phyloP scores from a whole-genome alignment of 1,140 invertebrate genomes.

The Drosophila novamexicana region DNA sequence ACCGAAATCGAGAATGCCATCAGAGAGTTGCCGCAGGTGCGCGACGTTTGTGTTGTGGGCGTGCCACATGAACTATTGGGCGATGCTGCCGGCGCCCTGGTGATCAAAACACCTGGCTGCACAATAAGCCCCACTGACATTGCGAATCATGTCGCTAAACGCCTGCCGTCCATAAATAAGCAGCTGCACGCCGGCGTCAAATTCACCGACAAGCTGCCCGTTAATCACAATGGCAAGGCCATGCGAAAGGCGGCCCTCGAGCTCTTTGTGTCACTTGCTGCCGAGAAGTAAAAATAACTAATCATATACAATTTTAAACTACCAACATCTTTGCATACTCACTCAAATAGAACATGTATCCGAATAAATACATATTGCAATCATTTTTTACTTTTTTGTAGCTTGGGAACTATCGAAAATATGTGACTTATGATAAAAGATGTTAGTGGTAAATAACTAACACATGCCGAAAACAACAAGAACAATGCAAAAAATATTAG shows the following conservation, averaged over 20 bases:
- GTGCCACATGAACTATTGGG: slow-evolving; percentile 16
- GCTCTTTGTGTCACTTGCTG: slow-evolving; percentile 39
- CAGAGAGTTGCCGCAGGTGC: slow-evolving; percentile 23
- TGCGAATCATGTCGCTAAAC: slow-evolving; percentile 23
- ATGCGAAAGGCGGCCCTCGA: slow-evolving; percentile 85
- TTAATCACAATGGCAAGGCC: slow-evolving; percentile 85
- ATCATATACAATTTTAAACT: too few species aligned
- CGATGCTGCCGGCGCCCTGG: slow-evolving; percentile 23
- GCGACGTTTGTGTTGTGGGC: slow-evolving; percentile 21
- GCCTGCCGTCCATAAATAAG: slow-evolving; percentile 30
- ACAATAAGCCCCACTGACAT: slow-evolving; percentile 39
- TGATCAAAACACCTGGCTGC: background rate
- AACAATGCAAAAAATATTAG: too few species aligned
- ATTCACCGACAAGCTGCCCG: slow-evolving; percentile 84
- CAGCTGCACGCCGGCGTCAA: slow-evolving; percentile 75
- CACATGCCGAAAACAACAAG: too few species aligned
- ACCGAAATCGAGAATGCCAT: slow-evolving; percentile 33
- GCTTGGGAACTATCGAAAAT: too few species aligned
- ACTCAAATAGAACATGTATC: too few species aligned
- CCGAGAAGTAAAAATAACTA: background rate
- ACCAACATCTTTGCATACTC: too few species aligned
- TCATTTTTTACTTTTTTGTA: too few species aligned
- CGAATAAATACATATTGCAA: too few species aligned
- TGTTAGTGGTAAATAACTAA: too few species aligned
- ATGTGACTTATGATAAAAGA: too few species aligned